phyloP scores from a whole-genome alignment of 2,888 invertebrate genomes.

The Norana najaformis region DNA sequence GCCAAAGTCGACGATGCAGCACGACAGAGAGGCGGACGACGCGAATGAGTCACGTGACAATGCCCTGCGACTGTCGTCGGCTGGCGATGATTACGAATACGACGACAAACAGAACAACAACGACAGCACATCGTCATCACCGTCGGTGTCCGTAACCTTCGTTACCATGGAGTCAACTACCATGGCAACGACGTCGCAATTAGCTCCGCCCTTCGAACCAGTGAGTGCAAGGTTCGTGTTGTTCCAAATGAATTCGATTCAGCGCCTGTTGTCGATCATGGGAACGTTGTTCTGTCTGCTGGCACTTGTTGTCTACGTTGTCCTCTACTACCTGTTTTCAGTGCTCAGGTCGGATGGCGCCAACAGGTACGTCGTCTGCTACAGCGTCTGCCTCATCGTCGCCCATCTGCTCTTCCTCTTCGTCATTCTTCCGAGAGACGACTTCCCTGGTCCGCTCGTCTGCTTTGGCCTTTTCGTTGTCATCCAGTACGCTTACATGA shows the following conservation, averaged over 20 bases:
- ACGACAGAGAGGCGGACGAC: neutral
- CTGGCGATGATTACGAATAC: neutral
- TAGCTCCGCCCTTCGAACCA: neutral
- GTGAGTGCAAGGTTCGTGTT: neutral
- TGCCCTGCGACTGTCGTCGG: neutral
- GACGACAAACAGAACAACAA: neutral
- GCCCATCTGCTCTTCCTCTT: conserved; percentile 23
- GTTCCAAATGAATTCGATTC: neutral
- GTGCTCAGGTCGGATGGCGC: neutral
- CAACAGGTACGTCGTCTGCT: conserved; percentile 27
- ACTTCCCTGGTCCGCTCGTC: neutral
- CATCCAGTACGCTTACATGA: conserved; percentile 24
- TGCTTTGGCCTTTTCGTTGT: conserved; percentile 28
- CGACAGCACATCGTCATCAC: neutral
- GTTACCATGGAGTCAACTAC: neutral
- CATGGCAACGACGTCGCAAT: neutral
- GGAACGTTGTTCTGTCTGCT: conserved; percentile 18
- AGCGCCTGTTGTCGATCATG: neutral
- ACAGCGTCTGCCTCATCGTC: conserved; percentile 13
- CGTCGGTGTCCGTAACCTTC: neutral
- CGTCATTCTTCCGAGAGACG: neutral
- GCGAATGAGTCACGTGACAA: neutral
- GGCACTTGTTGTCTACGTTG: conserved; percentile 8
- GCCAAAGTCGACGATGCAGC: neutral
- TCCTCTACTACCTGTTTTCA: neutral